phyloP scores from a whole-genome alignment of 1,140 invertebrate genomes.

The Zaprionus capensis region DNA sequence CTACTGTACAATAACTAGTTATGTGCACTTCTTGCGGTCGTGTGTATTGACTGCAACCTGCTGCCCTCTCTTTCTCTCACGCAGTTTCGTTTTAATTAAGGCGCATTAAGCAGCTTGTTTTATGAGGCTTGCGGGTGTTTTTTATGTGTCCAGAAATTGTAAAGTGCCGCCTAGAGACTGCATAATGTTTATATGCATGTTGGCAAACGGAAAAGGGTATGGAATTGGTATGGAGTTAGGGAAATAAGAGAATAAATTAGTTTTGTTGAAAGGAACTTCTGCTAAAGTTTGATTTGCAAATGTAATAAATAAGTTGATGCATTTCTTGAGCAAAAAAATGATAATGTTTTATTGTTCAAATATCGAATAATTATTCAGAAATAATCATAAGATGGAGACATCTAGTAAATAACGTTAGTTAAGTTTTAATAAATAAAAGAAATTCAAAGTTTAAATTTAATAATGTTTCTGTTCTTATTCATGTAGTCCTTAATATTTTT shows the following conservation, averaged over 20 bases:
- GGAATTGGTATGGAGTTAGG: background rate
- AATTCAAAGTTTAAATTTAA: background rate
- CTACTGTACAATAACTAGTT: conserved; percentile 72
- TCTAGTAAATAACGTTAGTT: no score
- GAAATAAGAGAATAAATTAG: background rate
- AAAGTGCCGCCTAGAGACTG: background rate
- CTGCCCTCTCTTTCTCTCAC: background rate
- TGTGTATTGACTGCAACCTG: conserved; percentile 56
- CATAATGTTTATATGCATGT: background rate
- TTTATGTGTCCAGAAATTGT: conserved; percentile 24
- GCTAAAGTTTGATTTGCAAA: background rate
- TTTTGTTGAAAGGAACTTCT: background rate
- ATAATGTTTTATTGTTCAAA: no score
- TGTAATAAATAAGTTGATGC: no score
- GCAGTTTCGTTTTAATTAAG: conserved; percentile 71
- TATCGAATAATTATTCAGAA: no score
- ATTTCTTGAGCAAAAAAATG: no score
- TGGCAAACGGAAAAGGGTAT: background rate
- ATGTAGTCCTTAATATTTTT: conserved; percentile 20
- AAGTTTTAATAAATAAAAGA: no score
- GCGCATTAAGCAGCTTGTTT: conserved; percentile 60
- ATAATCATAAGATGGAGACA: no score
- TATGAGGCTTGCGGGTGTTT: conserved; percentile 45
- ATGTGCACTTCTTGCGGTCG: conserved; percentile 51
- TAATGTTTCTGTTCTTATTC: background rate